Evolutionary conservation across 2,113 vertebrate genomes (phyloP).

Genomic region (Bos javanicus): DNA sequence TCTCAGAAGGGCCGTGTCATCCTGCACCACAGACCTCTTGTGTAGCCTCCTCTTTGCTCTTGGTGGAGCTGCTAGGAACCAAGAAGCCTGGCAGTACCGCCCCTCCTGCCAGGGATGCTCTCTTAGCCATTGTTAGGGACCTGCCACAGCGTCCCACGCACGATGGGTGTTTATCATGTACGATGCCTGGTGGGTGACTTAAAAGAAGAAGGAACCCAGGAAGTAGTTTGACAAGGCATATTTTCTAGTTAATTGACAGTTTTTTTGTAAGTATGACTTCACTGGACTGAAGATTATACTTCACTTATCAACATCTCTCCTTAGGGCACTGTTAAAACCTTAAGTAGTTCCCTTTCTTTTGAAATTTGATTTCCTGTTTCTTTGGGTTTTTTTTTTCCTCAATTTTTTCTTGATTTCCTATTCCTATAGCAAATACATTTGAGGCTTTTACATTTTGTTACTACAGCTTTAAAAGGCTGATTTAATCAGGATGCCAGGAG

Average conservation of each 20-base stretch:
- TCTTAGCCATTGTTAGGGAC: not conserved
- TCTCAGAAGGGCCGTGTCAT: not conserved
- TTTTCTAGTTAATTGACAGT: not conserved
- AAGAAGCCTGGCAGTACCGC: fast-evolving
- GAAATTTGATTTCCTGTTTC: not conserved
- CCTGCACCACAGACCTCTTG: not conserved
- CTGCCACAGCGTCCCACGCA: not conserved
- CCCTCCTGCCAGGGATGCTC: not conserved
- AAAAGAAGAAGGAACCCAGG: not conserved
- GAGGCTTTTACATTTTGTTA: not conserved
- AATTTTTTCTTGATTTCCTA: not conserved
- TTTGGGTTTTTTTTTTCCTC: not conserved
- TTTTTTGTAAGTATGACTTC: not conserved
- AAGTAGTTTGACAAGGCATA: not conserved
- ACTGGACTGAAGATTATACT: not conserved
- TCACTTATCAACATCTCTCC: not conserved
- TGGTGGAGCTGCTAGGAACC: not conserved
- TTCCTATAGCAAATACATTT: not conserved
- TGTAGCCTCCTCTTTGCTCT: not conserved
- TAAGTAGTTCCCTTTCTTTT: not conserved
- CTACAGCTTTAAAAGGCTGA: not conserved
- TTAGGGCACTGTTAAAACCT: not conserved
- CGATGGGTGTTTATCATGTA: no score
- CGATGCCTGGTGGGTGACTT: not conserved
- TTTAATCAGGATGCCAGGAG: not conserved